Conservation (phyloP, 2,797 vertebrate genomes). For the Falco concolor region DNA sequence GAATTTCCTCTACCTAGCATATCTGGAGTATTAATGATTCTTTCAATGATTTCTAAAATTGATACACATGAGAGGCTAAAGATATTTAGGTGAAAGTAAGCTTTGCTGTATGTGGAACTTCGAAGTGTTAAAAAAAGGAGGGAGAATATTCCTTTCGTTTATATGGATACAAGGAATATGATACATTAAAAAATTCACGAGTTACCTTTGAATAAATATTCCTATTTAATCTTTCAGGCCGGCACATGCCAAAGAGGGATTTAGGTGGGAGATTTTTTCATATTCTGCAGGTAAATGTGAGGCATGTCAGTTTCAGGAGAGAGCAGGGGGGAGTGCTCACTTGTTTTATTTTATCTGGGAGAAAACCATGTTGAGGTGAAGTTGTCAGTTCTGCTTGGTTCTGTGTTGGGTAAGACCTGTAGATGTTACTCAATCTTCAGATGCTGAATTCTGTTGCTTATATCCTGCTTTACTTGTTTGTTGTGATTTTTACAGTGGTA, state of each 20-base stretch:
- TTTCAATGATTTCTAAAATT: background rate
- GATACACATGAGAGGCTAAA: background rate
- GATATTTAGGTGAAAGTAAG: background rate
- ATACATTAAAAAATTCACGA: background rate
- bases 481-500: background rate
- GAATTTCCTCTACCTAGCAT: background rate
- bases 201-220: background rate
- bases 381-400: background rate
- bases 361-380: background rate
- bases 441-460: background rate
- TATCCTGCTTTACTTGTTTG: background rate
- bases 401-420: background rate
- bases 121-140: background rate
- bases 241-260: background rate
- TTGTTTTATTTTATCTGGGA: background rate
- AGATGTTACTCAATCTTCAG: background rate
- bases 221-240: background rate
- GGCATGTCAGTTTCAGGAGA: background rate
- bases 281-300: background rate
- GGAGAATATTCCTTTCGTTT: background rate
- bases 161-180: background rate
- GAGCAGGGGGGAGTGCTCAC: background rate
- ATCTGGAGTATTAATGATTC: background rate
- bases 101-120: background rate
- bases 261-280: background rate